These are phyloP conservation scores for Poeciliopsis occidentalis DNA, from an alignment of 2,113 vertebrate species.

Conservation along the genomic window DNA sequence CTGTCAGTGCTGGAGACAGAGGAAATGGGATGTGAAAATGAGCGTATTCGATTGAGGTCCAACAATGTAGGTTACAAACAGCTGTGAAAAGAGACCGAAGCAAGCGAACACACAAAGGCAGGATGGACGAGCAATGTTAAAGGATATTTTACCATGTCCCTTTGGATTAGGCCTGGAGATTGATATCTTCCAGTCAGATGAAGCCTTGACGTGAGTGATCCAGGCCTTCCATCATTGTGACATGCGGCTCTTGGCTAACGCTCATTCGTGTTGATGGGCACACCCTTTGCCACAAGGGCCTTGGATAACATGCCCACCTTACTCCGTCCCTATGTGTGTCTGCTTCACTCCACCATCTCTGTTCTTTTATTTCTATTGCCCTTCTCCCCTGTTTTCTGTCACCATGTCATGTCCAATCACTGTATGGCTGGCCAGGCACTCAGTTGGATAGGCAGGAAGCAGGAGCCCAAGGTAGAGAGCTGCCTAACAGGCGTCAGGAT, in stretches of 20 bases:
- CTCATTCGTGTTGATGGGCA: slow-evolving; percentile 86
- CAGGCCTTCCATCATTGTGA: slow-evolving; percentile 80
- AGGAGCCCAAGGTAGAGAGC: slow-evolving; percentile 82
- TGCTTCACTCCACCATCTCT: slow-evolving; percentile 70
- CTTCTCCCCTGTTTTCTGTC: slow-evolving; percentile 88
- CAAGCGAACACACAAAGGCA: slow-evolving; percentile 61
- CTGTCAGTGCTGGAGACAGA: slow-evolving; percentile 68
- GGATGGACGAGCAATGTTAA: slow-evolving; percentile 62
- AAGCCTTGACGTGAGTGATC: slow-evolving; percentile 81
- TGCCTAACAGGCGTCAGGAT: slow-evolving; percentile 85
- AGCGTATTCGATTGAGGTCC: slow-evolving; percentile 62
- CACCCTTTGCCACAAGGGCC: slow-evolving; percentile 78
- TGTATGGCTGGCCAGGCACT: slow-evolving; percentile 77
- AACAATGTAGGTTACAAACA: slow-evolving; percentile 63
- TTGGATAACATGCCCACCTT: slow-evolving; percentile 65
- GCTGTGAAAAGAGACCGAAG: slow-evolving; percentile 40
- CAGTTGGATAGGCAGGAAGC: slow-evolving; percentile 68
- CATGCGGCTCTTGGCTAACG: slow-evolving; percentile 80
- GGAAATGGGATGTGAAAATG: slow-evolving; percentile 78
- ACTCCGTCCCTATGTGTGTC: slow-evolving; percentile 54
- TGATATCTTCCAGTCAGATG: slow-evolving; percentile 84
- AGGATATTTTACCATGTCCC: slow-evolving; percentile 79
- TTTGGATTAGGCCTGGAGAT: slow-evolving; percentile 77
- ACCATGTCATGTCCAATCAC: slow-evolving; percentile 92
- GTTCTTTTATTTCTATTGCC: slow-evolving; percentile 87